Evolutionary conservation across 1,140 invertebrate genomes (phyloP), one percentile per base, ranked within the genome.

Genomic region (Eurytemora carolleeae): DNA sequence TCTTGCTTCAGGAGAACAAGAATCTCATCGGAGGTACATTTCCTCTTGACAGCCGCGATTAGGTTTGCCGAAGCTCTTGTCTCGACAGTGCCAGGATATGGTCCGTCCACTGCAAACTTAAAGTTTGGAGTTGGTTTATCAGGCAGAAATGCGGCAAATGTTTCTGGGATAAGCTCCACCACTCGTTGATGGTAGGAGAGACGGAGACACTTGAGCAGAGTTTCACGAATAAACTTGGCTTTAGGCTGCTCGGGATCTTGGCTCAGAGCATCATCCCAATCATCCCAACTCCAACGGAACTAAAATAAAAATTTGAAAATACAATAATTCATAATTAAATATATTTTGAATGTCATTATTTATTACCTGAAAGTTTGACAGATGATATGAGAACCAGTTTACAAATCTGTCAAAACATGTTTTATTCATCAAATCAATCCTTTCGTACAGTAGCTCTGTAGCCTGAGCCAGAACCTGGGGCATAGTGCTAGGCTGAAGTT

Each of bases 201-300:
- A 85, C 92, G 82, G 67, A 98, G 74, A 69, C 84, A 86, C 72
- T 92, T 94, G 2, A 83, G 78, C 18, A 98, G 77, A 12, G 91
- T 86, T 77, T 98, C 95, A 67, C 81, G 77, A 55, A 98, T 85
- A 71, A 98, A 98, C 70, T 93, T 89, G n/a, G 89, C 86, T 68
- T 91, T 85, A 0, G 94, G 92, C 73, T 92, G 85, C 67, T 94
- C 87, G 16, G 77, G 69, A 71, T 96, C 90, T n/a, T 89, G 74
- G 67, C 83, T 79, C 22, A 89, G 74, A 68, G 85, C 87, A 53
- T 79, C 80, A 68, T 85, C 84, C 88, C 90, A 94, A 68, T 93
- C 89, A 67, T 92, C 87, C 96, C 96, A 99, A 1, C 86, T 91
- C 94, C 95, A 99, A 58, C 90, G 82, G 69, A 95, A 98, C 73